Conservation (phyloP, 1,140 invertebrate genomes). For the Lepidurus arcticus region DNA sequence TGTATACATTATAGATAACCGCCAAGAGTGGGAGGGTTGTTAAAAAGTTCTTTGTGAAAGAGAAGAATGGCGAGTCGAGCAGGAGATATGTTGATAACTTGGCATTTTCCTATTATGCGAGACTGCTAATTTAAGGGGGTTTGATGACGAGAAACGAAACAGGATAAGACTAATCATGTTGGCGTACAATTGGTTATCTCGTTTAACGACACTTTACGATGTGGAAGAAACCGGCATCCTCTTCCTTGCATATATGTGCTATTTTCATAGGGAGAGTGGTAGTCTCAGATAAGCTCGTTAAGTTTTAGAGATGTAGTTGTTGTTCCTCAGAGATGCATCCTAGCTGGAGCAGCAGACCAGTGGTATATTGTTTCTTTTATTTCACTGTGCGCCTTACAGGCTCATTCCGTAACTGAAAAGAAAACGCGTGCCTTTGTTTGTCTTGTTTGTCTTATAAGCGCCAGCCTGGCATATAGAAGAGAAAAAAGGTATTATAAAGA, state of each 20-base stretch:
- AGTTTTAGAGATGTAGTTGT: slow-evolving; percentile 20
- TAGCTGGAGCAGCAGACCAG: background rate
- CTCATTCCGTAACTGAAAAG: background rate
- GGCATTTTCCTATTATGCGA: background rate
- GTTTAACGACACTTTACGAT: slow-evolving; percentile 1
- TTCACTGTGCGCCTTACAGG: background rate
- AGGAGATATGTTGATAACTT: background rate
- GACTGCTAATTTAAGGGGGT: background rate
- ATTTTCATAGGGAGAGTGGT: slow-evolving; percentile 2
- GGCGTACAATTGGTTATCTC: background rate
- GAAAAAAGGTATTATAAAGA: background rate
- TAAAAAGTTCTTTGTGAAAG: background rate
- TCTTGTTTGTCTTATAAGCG: background rate
- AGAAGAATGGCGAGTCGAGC: background rate
- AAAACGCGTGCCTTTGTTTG: background rate
- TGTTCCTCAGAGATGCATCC: slow-evolving; percentile 9
- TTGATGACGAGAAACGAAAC: background rate
- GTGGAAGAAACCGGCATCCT: background rate
- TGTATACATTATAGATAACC: too few relatives aligned
- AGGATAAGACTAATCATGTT: background rate
- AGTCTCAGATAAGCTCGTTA: slow-evolving; percentile 2
- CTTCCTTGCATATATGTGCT: background rate
- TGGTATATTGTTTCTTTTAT: background rate
- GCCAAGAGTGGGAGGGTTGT: too few relatives aligned
- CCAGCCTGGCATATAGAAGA: background rate